These are phyloP conservation scores for Conistra vaccinii DNA, from an alignment of 2,888 invertebrate species.

Conservation along the genomic window DNA sequence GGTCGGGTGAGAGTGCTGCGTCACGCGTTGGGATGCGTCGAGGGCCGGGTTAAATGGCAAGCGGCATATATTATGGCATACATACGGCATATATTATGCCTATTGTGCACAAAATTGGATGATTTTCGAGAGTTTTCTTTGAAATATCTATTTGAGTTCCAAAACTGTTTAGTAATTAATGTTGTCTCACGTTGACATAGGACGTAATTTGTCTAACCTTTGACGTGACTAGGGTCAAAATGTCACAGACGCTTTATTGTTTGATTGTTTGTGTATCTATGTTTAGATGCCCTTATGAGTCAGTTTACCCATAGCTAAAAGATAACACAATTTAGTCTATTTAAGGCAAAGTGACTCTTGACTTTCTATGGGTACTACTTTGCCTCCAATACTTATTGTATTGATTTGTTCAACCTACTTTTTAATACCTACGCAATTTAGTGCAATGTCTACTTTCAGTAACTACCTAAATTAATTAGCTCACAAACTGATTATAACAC, in stretches of 20 bases:
- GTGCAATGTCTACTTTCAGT: background rate
- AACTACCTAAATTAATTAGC: background rate
- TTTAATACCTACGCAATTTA: no score
- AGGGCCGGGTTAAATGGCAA: slow-evolving; percentile 71
- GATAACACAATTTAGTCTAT: background rate
- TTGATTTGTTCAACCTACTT: background rate
- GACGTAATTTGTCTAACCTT: slow-evolving; percentile 25
- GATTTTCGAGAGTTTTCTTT: slow-evolving; percentile 28
- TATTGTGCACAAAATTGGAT: slow-evolving; percentile 54
- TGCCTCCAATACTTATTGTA: background rate
- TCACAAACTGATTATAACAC: background rate
- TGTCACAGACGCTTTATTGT: slow-evolving; percentile 1
- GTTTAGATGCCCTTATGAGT: background rate
- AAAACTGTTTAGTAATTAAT: background rate
- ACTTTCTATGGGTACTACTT: background rate
- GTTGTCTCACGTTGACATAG: background rate
- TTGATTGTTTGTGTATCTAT: slow-evolving; percentile 14
- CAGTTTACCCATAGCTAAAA: background rate
- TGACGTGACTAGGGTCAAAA: slow-evolving; percentile 6
- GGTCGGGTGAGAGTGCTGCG: slow-evolving; percentile 82
- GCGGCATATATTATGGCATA: slow-evolving; percentile 52
- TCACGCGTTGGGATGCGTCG: slow-evolving; percentile 80
- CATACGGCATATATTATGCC: slow-evolving; percentile 51
- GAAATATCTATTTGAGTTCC: background rate
- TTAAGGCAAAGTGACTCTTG: slow-evolving; percentile 7